Evolutionary conservation across 1,140 invertebrate species (phyloP).

Genomic region (Acromyrmex heyeri): DNA sequence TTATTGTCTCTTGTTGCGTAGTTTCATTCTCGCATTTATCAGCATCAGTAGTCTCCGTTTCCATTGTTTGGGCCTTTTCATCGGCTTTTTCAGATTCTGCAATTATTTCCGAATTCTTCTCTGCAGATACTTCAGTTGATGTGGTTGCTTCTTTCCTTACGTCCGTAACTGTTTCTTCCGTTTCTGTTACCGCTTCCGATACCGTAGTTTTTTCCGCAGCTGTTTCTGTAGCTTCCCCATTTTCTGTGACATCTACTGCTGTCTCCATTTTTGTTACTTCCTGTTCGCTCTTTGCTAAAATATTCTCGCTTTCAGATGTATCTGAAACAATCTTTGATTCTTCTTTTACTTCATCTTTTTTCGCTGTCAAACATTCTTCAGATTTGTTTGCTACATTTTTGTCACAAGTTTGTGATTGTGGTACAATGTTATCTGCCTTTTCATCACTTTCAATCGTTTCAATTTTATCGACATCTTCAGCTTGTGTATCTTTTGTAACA

Average conservation of each 20-base stretch:
- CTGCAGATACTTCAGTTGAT: conserved; percentile 18
- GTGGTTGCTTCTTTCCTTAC: conserved; percentile 40
- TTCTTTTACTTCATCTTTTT: conserved; percentile 70
- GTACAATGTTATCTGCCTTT: conserved; percentile 22
- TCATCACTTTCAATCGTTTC: conserved; percentile 21
- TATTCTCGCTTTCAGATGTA: conserved; percentile 57
- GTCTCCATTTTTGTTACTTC: conserved; percentile 38
- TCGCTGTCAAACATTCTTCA: conserved; percentile 55
- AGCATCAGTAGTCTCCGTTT: conserved; percentile 47
- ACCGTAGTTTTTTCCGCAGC: conserved; percentile 54
- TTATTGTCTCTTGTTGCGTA: conserved; percentile 63
- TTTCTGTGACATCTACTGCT: conserved; percentile 54
- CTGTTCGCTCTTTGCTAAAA: conserved; percentile 58
- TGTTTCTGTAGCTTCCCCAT: conserved; percentile 55
- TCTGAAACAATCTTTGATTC: conserved; percentile 50
- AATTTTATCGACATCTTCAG: conserved; percentile 49
- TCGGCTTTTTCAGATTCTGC: conserved; percentile 63
- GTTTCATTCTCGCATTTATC: conserved; percentile 63
- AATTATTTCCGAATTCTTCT: conserved; percentile 53
- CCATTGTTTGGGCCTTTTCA: conserved; percentile 59
- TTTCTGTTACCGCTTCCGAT: conserved; percentile 48
- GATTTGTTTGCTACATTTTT: conserved; percentile 60
- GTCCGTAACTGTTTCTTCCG: conserved; percentile 62
- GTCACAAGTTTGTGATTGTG: conserved; percentile 54
- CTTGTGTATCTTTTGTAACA: conserved; percentile 53